Evolutionary conservation across 2,888 invertebrate genomes (phyloP).

Genomic region (Troglohyphantes excavatus): DNA sequence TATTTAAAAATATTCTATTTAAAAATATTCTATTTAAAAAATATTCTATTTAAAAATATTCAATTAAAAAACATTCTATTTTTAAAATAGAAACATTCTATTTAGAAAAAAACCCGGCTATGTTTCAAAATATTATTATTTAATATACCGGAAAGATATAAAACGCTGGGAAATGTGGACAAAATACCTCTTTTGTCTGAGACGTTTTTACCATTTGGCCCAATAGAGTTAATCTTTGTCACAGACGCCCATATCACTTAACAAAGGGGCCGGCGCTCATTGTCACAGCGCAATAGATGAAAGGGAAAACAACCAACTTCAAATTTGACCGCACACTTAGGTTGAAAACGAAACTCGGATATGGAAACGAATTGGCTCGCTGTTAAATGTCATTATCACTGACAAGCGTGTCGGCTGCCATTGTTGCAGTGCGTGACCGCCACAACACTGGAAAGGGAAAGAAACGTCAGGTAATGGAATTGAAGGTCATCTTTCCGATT

Average conservation of each 20-base stretch:
- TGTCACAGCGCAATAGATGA: background rate
- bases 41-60: no score
- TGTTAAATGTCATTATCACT: conserved; percentile 19
- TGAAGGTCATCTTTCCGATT: conserved; percentile 39
- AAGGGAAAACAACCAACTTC: background rate
- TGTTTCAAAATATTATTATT: no score
- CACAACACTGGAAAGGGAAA: conserved; percentile 19
- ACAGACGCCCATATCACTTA: background rate
- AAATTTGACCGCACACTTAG: background rate
- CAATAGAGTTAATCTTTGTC: background rate
- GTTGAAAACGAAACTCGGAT: background rate
- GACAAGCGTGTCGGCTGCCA: conserved; percentile 22
- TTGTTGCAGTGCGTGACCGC: background rate
- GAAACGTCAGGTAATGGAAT: conserved; percentile 5
- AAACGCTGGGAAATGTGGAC: no score
- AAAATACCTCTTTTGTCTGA: no score
- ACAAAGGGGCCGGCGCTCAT: background rate
- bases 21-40: no score
- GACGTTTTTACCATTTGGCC: no score
- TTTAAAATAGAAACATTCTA: no score
- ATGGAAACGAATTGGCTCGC: background rate
- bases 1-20: no score
- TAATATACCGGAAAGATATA: no score
- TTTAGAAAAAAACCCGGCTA: no score
- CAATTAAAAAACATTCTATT: no score